A percentile compares a stretch with the other conserved stretches of the same genome.
Evolutionary conservation across 2,888 invertebrate genomes (phyloP).

Genomic region (Philereme transversata): DNA sequence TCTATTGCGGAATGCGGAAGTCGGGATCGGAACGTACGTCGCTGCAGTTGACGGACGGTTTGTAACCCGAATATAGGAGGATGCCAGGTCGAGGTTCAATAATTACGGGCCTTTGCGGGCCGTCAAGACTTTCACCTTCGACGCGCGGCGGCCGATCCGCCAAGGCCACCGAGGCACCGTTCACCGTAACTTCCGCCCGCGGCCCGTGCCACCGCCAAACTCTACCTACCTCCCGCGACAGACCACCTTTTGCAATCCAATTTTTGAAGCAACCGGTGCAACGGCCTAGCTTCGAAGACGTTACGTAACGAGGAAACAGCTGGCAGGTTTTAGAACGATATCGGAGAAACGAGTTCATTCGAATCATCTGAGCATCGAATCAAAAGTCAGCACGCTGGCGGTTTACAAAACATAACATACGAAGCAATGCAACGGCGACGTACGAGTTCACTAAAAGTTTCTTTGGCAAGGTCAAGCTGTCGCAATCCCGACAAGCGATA

Average conservation of each 20-base stretch:
- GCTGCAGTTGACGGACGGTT: conserved; percentile 38
- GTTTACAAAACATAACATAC: conserved; percentile 6
- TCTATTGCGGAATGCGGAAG: conserved; percentile 57
- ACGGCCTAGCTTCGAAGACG: conserved; percentile 48
- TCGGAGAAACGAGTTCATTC: conserved; percentile 39
- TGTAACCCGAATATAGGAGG: conserved; percentile 68
- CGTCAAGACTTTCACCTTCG: conserved; percentile 82
- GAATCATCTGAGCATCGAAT: conserved; percentile 33
- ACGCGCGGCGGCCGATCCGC: conserved; percentile 68
- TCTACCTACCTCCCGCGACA: conserved; percentile 34
- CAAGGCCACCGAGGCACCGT: conserved; percentile 75
- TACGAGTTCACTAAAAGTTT: conserved; percentile 36
- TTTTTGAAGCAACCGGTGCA: conserved; percentile 66
- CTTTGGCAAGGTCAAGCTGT: conserved; percentile 41
- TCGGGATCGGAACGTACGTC: conserved; percentile 44
- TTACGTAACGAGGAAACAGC: conserved; percentile 56
- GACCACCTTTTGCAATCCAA: conserved; percentile 64
- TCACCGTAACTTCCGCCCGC: conserved; percentile 72
- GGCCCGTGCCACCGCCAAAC: conserved; percentile 48
- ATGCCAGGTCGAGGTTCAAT: conserved; percentile 78
- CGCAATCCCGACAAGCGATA: conserved; percentile 24
- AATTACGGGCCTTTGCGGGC: conserved; percentile 73
- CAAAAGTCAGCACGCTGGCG: conserved; percentile 15
- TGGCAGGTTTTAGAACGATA: conserved; percentile 43
- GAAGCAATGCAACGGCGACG: conserved; percentile 18